These are phyloP conservation scores for Leptopilina boulardi DNA, from an alignment of 1,140 invertebrate genomes.

Conservation along the genomic window DNA sequence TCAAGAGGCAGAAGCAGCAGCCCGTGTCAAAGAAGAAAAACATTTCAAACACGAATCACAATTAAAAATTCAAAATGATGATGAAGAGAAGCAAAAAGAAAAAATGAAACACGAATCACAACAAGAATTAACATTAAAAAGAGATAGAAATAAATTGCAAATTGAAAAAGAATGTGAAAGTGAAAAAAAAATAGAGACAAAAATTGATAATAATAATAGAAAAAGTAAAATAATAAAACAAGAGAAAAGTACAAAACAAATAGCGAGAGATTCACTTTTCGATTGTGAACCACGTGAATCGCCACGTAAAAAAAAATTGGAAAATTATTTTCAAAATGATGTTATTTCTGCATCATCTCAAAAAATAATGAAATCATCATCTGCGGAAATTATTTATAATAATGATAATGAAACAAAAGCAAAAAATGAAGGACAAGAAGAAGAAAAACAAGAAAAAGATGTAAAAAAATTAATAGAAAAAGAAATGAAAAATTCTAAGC, in stretches of 20 bases:
- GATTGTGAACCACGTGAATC: slow-evolving; percentile 5
- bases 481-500: no score
- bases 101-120: not conserved
- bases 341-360: no score
- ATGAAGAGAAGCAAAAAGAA: not conserved
- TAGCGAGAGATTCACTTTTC: not conserved
- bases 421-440: no score
- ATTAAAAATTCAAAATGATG: no score
- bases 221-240: no score
- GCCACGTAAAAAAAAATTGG: not conserved
- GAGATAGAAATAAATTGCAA: not conserved
- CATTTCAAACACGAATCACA: not conserved
- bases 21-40: not conserved
- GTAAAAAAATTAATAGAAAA: no score
- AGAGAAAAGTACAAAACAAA: not conserved
- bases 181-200: not conserved
- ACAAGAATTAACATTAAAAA: not conserved
- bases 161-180: not conserved
- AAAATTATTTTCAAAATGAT: no score
- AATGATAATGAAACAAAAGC: no score
- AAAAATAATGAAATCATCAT: no score
- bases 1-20: not conserved
- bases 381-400: no score
- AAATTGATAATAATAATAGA: no score
- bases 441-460: no score